Evolutionary conservation across 2,797 vertebrate species (phyloP).

Genomic region (Nyctibius grandis): DNA sequence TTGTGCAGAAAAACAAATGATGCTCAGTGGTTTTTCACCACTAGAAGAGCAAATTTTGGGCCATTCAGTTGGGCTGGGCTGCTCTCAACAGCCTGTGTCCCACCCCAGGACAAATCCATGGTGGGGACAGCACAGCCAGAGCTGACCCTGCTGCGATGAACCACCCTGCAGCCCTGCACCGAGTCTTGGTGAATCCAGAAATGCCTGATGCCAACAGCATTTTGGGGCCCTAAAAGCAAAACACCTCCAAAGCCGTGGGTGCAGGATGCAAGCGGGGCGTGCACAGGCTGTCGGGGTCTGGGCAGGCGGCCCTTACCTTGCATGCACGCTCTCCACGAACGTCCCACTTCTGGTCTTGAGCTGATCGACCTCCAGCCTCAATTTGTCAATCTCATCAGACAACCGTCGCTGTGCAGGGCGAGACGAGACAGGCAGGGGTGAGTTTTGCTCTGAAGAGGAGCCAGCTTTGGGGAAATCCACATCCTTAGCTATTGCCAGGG

Average conservation of each 20-base stretch:
- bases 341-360: constrained; percentile 89
- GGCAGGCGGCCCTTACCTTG: constrained; percentile 74
- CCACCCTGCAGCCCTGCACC: no score
- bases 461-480: background rate
- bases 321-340: constrained; percentile 84
- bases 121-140: background rate
- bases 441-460: background rate
- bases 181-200: background rate
- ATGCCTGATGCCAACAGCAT: background rate
- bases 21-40: background rate
- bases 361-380: constrained; percentile 92
- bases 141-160: background rate
- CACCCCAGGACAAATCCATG: background rate
- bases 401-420: constrained; percentile 81
- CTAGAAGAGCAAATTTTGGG: background rate
- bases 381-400: constrained; percentile 93
- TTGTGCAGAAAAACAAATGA: background rate
- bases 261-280: accelerated
- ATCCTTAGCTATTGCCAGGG: background rate
- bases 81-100: background rate
- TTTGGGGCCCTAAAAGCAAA: background rate
- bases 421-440: background rate
- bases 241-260: accelerated
- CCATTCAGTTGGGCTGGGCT: background rate
- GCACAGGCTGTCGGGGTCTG: background rate